Evolutionary conservation across 2,888 invertebrate species (phyloP), one percentile per base, ranked within the genome.

Genomic region (Cordylochernes scorpioides): DNA sequence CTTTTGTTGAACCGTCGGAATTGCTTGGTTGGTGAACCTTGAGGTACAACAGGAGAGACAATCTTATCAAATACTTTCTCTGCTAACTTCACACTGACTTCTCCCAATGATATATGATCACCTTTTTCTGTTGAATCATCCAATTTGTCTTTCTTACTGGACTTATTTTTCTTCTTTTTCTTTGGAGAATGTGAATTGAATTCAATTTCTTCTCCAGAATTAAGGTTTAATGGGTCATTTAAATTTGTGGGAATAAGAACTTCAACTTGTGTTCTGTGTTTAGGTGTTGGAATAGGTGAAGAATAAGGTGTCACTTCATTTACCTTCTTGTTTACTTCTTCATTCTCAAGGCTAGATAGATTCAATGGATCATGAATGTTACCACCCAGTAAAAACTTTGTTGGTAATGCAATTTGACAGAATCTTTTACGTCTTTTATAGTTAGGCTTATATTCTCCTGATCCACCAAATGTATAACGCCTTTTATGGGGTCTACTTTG

Each of bases 331-430:
- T 45, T 47, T 7, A 46, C 37, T 30, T 46, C 47, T 32, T 54
- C 55, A 40, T 55, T 50, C 22, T 49, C 77, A 44, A 91, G 61
- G 48, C 84, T 82, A 48, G 78, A 82, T 35, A 91, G 56, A 57
- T 91, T 91, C 25, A 91, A 56, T 0, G 88, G 91, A 60, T 91
- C 91, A 42, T 72, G 72, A 42, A 86, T 86, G 53, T 82, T 88
- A 6, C 88, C 91, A 25, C 88, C 91, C 2, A 88, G 62, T 4
- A 82, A 57, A 55, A 91, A 88, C 53, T 84, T 84, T 1, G 80
- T 80, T 1, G 88, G 86, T 29, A 80, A 70, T 45, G 80, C 73
- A 41, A 72, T 31, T 18, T n/a, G n/a, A n/a, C n/a, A n/a, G n/a
- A n/a, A n/a, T n/a, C n/a, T n/a, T n/a, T n/a, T n/a, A n/a, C n/a